phyloP scores from a whole-genome alignment of 2,113 vertebrate genomes.

The Phoxinus phoxinus region DNA sequence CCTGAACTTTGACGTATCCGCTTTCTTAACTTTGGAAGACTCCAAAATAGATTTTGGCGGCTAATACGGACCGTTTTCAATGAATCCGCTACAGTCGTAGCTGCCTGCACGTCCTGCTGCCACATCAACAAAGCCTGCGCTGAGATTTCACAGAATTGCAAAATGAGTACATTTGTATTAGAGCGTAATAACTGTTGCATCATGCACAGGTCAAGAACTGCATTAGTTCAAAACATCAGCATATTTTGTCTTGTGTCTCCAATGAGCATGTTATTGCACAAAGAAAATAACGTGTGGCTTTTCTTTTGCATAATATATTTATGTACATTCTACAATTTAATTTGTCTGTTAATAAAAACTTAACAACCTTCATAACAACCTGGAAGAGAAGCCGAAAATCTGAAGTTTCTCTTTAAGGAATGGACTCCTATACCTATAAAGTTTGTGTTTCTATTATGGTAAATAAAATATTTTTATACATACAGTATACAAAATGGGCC shows the following conservation, averaged over 20 bases:
- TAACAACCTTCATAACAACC: neutral
- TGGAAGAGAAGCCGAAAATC: neutral
- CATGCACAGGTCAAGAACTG: neutral
- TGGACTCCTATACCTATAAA: neutral
- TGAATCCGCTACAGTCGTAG: neutral
- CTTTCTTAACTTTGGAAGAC: neutral
- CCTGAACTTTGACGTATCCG: constrained; percentile 17
- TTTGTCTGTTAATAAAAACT: neutral
- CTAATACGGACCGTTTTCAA: neutral
- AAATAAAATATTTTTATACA: constrained; percentile 32
- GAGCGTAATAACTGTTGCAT: neutral
- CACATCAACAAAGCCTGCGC: neutral
- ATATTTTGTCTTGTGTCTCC: neutral
- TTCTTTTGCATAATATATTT: constrained; percentile 18
- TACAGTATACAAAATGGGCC: neutral
- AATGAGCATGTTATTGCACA: neutral
- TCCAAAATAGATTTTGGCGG: neutral
- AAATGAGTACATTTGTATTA: neutral
- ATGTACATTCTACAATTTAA: neutral
- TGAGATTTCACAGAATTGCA: neutral
- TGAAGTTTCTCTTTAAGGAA: neutral
- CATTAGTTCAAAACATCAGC: neutral
- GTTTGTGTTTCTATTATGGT: constrained; percentile 1
- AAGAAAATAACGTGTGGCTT: neutral
- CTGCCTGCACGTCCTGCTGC: neutral